phyloP scores from a whole-genome alignment of 2,797 vertebrate species.

The Urosaurus nigricauda region DNA sequence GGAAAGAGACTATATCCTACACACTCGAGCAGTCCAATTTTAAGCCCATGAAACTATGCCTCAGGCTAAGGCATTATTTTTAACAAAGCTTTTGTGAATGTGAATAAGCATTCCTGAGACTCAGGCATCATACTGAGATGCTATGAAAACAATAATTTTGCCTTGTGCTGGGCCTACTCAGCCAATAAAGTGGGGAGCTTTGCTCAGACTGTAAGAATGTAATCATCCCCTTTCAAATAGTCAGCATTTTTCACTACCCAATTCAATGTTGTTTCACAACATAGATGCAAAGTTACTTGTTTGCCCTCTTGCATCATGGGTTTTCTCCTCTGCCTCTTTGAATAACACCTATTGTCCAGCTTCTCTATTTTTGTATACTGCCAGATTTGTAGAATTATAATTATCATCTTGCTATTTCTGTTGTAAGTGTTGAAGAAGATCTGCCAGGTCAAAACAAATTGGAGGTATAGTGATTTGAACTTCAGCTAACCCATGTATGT shows the following conservation, averaged over 20 bases:
- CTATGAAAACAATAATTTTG: slow-evolving; percentile 31
- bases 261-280: not conserved
- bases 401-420: no score
- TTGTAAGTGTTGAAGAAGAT: no score
- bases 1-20: not conserved
- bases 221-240: not conserved
- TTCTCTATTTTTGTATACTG: no score
- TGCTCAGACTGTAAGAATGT: not conserved
- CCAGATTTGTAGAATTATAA: no score
- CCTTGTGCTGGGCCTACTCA: not conserved
- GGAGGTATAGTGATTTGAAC: no score
- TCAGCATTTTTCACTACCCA: not conserved
- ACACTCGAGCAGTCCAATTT: slow-evolving; percentile 11
- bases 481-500: no score
- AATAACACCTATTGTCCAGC: no score
- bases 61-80: slow-evolving; percentile 6
- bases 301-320: not conserved
- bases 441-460: no score
- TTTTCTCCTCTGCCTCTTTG: no score
- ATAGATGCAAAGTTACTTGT: not conserved
- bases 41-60: slow-evolving; percentile 24
- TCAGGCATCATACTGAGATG: slow-evolving; percentile 2
- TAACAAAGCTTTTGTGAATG: slow-evolving; percentile 29
- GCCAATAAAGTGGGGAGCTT: not conserved
- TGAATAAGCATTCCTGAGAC: slow-evolving; percentile 40